A percentile compares a stretch with the other conserved stretches of the same genome.
phyloP scores from a whole-genome alignment of 2,888 invertebrate genomes.

The Electrophaes corylata region DNA sequence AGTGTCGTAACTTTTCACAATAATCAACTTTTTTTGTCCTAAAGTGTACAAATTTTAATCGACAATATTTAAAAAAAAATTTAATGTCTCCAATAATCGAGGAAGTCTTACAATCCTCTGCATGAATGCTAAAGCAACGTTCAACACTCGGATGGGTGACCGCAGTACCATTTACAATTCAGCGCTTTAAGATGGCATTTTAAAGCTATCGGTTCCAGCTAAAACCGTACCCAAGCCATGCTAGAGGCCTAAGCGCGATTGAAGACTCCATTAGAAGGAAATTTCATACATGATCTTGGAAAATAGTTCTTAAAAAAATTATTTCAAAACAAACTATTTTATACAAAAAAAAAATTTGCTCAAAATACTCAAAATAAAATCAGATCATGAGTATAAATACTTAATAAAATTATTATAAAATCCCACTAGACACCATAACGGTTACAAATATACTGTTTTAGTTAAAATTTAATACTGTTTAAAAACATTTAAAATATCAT shows the following conservation, averaged over 20 bases:
- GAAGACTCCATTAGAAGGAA: not conserved
- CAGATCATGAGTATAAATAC: constrained; percentile 5
- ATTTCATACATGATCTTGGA: no score
- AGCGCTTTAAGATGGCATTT: not conserved
- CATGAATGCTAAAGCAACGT: not conserved
- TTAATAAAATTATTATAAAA: constrained; percentile 1
- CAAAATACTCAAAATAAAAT: constrained; percentile 2
- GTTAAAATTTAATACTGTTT: constrained; percentile 31
- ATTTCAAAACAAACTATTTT: not conserved
- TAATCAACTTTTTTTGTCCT: constrained; percentile 6
- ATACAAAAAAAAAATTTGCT: not conserved
- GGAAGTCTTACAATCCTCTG: not conserved
- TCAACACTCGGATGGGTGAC: not conserved
- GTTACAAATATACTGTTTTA: constrained; percentile 26
- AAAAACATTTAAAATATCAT: constrained; percentile 29
- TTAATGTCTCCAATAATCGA: not conserved
- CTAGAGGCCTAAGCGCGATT: not conserved
- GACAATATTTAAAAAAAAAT: no score
- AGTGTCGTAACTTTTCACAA: not conserved
- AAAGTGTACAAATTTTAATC: constrained; percentile 1
- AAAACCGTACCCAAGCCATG: not conserved
- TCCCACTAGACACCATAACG: constrained; percentile 15
- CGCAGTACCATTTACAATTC: not conserved
- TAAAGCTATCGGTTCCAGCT: not conserved
- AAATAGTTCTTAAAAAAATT: not conserved